phyloP scores from a whole-genome alignment of 2,888 invertebrate genomes.

The Caenorhabditis imperialis region DNA sequence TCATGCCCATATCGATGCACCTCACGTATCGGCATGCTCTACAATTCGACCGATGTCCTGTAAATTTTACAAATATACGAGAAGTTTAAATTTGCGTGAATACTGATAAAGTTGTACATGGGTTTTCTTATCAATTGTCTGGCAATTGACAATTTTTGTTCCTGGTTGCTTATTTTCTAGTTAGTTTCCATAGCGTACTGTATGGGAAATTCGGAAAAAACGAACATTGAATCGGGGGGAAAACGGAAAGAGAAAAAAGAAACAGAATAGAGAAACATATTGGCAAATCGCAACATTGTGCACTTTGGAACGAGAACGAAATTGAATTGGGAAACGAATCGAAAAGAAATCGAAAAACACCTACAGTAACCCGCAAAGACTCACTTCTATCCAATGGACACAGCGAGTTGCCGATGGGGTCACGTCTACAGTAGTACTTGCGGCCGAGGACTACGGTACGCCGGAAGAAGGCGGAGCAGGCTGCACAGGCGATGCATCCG shows the following conservation, averaged over 20 bases:
- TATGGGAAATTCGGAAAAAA: not conserved
- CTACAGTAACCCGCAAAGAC: slow-evolving; percentile 10
- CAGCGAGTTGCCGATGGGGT: slow-evolving; percentile 35
- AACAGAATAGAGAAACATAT: too few relatives aligned
- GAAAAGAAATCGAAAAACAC: not conserved
- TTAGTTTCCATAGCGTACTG: too few relatives aligned
- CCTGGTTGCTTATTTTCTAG: too few relatives aligned
- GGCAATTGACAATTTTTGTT: too few relatives aligned
- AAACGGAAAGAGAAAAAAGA: not conserved
- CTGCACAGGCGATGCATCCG: slow-evolving; percentile 53
- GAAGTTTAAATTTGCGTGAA: too few relatives aligned
- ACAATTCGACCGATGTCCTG: slow-evolving; percentile 55
- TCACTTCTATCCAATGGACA: slow-evolving; percentile 52
- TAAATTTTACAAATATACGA: slow-evolving; percentile 3
- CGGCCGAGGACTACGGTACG: slow-evolving; percentile 43
- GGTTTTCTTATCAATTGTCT: too few relatives aligned
- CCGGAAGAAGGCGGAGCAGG: slow-evolving; percentile 53
- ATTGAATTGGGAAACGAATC: too few relatives aligned
- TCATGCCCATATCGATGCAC: slow-evolving; percentile 52
- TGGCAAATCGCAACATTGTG: too few relatives aligned
- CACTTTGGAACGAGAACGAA: too few relatives aligned
- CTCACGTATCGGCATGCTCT: slow-evolving; percentile 48
- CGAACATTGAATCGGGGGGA: not conserved
- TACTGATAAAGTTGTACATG: too few relatives aligned
- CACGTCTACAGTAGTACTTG: slow-evolving; percentile 40